A percentile compares a stretch with the other conserved stretches of the same genome.
phyloP scores from a whole-genome alignment of 1,140 invertebrate genomes.

The Penaeus vannamei region DNA sequence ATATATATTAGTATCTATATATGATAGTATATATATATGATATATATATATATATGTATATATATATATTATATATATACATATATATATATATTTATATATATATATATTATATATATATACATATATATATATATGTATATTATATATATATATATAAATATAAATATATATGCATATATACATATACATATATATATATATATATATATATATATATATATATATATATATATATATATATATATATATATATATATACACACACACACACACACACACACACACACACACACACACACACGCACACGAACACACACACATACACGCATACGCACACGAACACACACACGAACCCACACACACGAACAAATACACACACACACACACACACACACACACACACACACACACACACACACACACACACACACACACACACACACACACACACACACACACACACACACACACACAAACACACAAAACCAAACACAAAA shows the following conservation, averaged over 20 bases:
- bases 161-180: neutral
- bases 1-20: too few species aligned
- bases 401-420: too few species aligned
- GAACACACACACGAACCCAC: neutral
- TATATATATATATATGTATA: conserved; percentile 23
- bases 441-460: too few species aligned
- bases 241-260: conserved; percentile 28
- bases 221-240: conserved; percentile 22
- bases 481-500: too few species aligned
- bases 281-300: neutral
- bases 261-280: neutral
- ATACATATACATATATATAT: neutral
- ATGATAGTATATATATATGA: too few species aligned
- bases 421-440: too few species aligned
- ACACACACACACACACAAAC: too few species aligned
- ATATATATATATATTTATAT: neutral
- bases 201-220: neutral
- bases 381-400: too few species aligned
- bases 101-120: conserved; percentile 25
- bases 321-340: neutral
- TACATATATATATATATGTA: conserved; percentile 17
- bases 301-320: neutral
- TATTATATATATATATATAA: conserved; percentile 8
- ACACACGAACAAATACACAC: too few species aligned
- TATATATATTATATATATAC: conserved; percentile 6